A percentile compares a stretch with the other conserved stretches of the same genome.
Conservation (phyloP, 2,797 vertebrate genomes). For the Malurus splendens region DNA sequence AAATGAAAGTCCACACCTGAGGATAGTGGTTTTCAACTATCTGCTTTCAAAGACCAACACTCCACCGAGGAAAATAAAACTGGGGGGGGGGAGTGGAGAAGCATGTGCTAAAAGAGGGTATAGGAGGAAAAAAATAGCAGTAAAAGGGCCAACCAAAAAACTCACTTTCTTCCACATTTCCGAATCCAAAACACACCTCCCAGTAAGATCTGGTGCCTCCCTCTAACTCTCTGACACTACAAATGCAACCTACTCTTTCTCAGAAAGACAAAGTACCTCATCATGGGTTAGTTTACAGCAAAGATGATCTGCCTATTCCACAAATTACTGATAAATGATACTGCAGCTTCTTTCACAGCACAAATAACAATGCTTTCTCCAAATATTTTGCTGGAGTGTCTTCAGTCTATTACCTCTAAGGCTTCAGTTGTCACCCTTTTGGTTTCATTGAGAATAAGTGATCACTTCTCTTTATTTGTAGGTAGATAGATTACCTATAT, state of each 20-base stretch:
- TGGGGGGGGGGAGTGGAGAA: rapidly evolving
- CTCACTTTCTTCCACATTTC: not conserved
- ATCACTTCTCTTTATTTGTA: not conserved
- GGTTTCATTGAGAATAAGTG: not conserved
- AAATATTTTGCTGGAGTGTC: not conserved
- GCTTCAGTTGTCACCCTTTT: not conserved
- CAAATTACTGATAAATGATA: not conserved
- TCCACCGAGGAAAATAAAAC: not conserved
- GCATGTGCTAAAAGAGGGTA: not conserved
- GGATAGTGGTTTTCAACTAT: not conserved
- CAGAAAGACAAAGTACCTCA: not conserved
- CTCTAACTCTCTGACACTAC: not conserved
- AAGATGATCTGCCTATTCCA: not conserved
- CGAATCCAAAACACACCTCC: not conserved
- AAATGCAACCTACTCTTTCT: not conserved
- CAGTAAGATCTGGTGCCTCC: not conserved
- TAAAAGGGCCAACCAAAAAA: rapidly evolving
- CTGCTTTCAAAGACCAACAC: not conserved
- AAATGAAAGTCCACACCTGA: not conserved
- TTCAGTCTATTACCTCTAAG: not conserved
- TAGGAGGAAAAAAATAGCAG: rapidly evolving
- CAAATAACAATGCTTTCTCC: not conserved
- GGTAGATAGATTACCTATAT: not conserved
- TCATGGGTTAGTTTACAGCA: not conserved
- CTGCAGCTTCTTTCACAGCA: not conserved